These are phyloP conservation scores for Characodon lateralis DNA, from an alignment of 2,797 vertebrate genomes.

Conservation along the genomic window DNA sequence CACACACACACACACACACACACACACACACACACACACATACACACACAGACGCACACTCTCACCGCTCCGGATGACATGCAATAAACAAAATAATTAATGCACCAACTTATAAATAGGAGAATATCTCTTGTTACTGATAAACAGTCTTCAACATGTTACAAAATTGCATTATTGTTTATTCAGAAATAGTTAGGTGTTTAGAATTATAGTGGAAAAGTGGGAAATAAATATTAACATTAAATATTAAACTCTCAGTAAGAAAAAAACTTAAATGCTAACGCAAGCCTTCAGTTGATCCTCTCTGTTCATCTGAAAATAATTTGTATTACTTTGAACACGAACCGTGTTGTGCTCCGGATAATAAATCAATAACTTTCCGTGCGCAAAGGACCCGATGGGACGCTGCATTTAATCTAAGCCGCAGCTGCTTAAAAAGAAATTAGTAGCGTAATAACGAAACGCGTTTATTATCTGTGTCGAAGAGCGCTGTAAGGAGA, in stretches of 20 bases:
- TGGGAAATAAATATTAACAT: neutral
- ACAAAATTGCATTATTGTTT: neutral
- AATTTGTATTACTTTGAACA: neutral
- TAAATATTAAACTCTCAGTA: neutral
- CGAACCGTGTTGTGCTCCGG: neutral
- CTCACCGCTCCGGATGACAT: neutral
- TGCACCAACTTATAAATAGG: neutral
- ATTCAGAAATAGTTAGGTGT: neutral
- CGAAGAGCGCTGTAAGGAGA: constrained; percentile 53
- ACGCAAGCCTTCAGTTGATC: neutral
- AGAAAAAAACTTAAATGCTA: neutral
- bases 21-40: neutral
- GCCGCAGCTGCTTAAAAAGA: constrained; percentile 5
- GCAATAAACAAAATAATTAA: neutral
- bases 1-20: neutral
- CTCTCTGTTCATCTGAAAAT: neutral
- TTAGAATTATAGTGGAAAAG: neutral
- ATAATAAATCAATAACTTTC: neutral
- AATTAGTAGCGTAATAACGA: constrained; percentile 43
- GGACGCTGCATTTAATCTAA: neutral
- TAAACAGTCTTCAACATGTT: neutral
- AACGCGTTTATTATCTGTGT: constrained; percentile 56
- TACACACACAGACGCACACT: neutral
- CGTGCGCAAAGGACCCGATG: neutral
- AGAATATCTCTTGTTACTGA: neutral